Evolutionary conservation across 2,888 invertebrate genomes (phyloP), one percentile per base, ranked within the genome.

Genomic region (Eretmocerus hayati): DNA sequence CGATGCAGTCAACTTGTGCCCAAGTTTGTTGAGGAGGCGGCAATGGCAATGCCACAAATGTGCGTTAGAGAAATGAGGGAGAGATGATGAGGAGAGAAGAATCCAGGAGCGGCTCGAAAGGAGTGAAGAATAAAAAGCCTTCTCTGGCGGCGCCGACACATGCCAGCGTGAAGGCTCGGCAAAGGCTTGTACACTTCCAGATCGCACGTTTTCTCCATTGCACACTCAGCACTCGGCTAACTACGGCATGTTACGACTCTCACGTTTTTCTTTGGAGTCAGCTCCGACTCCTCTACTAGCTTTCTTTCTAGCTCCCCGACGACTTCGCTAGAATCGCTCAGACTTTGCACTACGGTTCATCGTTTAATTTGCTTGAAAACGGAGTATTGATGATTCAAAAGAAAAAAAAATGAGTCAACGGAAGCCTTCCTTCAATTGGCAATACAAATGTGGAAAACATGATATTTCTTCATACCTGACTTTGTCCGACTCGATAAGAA

Each of bases 401-500:
- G 33, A 15, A 33, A 33, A n/a, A 33, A 33, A 33, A 33, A 13
- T 8, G 15, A 30, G 30, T 13, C 30, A 30, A 13, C 30, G 30
- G 30, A 6, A 30, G 30, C 30, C 11, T 8, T 31, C 26, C 5
- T 38, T 16, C 21, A 6, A 31, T 16, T 13, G 5, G 16, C n/a
- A 6, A 4, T 31, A 31, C 22, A 19, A 8, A 38, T 19, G 16
- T 20, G 8, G 33, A 22, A 19, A 36, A 44, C 37, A 16, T 15
- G 20, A 33, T 8, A 13, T 16, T 4, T 35, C 18, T 37, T 19
- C 85, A 77, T 69, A 93, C 94, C 84, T 93, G 90, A 72, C 91
- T 92, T 48, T 93, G 81, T 20, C 95, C 95, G 44, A 95, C 85
- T 50, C 92, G 78, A 74, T 91, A 94, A 59, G 85, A 84, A 35